These are phyloP conservation scores for Enteromius afrohamiltoni DNA, from an alignment of 2,797 vertebrate genomes.

Conservation along the genomic window DNA sequence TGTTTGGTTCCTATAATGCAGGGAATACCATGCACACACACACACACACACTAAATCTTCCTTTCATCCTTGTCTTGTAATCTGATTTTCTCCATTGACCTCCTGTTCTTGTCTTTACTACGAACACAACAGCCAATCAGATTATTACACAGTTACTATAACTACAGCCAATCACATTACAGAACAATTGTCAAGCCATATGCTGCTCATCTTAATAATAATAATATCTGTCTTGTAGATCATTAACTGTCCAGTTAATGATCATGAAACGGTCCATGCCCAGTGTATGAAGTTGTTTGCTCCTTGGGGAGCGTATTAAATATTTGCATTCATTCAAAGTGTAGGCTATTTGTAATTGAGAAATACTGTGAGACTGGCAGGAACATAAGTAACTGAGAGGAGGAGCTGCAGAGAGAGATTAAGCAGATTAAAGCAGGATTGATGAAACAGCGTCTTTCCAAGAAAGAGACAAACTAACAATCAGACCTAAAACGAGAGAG, in stretches of 20 bases:
- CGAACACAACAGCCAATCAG: slow-evolving; percentile 24
- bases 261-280: not conserved
- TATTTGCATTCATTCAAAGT: not conserved
- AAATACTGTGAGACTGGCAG: not conserved
- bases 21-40: not conserved
- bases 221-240: not conserved
- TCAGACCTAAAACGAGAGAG: not conserved
- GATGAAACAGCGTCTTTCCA: slow-evolving; percentile 26
- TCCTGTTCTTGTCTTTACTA: slow-evolving; percentile 49
- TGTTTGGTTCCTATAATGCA: not conserved
- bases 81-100: slow-evolving; percentile 54
- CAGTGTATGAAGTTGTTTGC: not conserved
- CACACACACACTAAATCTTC: slow-evolving; percentile 17
- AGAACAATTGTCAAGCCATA: not conserved
- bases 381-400: slow-evolving; percentile 20
- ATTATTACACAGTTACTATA: not conserved
- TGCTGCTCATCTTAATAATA: not conserved
- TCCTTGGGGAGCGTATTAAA: not conserved
- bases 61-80: slow-evolving; percentile 43
- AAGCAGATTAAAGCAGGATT: slow-evolving; percentile 47
- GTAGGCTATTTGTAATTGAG: not conserved
- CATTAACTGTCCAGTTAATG: not conserved
- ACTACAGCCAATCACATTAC: slow-evolving; percentile 24
- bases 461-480: slow-evolving; percentile 9
- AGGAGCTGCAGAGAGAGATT: slow-evolving; percentile 44